Percentiles rank a stretch among this genome's conserved stretches.
Evolutionary conservation across 2,113 vertebrate species (phyloP).

Genomic region (Oreotrochilus melanogaster): DNA sequence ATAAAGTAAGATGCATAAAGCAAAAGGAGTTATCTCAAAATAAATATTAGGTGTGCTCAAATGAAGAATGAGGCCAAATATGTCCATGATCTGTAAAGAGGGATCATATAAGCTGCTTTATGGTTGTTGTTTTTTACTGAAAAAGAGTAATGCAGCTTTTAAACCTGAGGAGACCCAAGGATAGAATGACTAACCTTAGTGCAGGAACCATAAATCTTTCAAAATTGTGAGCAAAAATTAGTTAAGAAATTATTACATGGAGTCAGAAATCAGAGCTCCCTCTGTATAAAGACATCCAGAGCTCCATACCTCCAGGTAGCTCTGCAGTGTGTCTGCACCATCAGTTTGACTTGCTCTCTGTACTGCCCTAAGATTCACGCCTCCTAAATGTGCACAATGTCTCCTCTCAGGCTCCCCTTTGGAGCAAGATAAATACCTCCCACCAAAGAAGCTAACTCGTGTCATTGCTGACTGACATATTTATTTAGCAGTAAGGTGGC

Average conservation of each 20-base stretch:
- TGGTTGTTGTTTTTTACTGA: background rate
- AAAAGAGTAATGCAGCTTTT: background rate
- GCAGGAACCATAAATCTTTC: background rate
- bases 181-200: background rate
- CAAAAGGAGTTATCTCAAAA: background rate
- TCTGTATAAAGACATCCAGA: background rate
- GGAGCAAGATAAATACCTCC: background rate
- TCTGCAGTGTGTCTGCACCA: background rate
- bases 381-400: background rate
- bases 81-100: background rate
- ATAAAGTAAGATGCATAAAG: background rate
- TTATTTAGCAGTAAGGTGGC: slow-evolving; percentile 14
- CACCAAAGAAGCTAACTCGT: background rate
- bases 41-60: background rate
- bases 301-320: background rate
- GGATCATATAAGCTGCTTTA: background rate
- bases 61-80: background rate
- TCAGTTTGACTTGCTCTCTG: background rate
- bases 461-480: background rate
- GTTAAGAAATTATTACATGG: background rate
- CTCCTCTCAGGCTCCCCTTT: background rate
- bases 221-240: background rate
- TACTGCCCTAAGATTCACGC: background rate
- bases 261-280: background rate
- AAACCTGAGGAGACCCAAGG: background rate